phyloP scores from a whole-genome alignment of 30 jellyfish, hydroid and myxozoan species.

The Hydractinia symbiolongicarpus region DNA sequence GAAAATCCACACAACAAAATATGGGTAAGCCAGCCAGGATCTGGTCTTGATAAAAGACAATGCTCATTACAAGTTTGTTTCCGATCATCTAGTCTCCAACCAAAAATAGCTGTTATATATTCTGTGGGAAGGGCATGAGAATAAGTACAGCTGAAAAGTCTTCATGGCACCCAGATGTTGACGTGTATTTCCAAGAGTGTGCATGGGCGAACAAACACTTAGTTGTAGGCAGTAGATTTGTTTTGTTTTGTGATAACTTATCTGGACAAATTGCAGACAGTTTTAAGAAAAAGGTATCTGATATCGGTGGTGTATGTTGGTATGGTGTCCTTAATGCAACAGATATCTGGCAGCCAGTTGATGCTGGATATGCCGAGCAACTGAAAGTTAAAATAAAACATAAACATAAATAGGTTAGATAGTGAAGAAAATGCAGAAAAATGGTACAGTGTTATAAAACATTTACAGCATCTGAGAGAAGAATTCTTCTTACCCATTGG shows the following conservation, averaged over 20 bases:
- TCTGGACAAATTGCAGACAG: conserved; percentile 23
- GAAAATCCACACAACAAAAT: conserved; percentile 22
- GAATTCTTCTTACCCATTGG: conserved; percentile 45
- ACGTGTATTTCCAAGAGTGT: conserved; percentile 34
- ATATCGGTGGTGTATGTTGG: conserved; percentile 34
- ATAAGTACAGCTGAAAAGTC: conserved; percentile 18
- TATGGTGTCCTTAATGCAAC: conserved; percentile 30
- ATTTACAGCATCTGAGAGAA: conserved; percentile 37
- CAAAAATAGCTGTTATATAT: too few relatives aligned
- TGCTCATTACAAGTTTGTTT: conserved; percentile 2
- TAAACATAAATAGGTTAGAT: conserved; percentile 36
- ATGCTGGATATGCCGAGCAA: conserved; percentile 20
- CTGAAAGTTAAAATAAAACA: conserved; percentile 7
- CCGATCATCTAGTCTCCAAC: neutral
- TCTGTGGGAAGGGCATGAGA: conserved; percentile 49
- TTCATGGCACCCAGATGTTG: conserved; percentile 32
- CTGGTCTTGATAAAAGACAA: conserved; percentile 51
- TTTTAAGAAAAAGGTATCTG: conserved; percentile 18
- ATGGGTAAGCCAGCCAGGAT: conserved; percentile 52
- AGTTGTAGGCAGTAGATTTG: conserved; percentile 13
- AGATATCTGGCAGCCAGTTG: conserved; percentile 6
- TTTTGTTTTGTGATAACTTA: conserved; percentile 39
- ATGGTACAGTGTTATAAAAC: conserved; percentile 29
- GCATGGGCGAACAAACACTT: conserved; percentile 49
- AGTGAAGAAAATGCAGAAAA: conserved; percentile 36